These are phyloP conservation scores for Listronotus bonariensis DNA, from an alignment of 1,140 invertebrate species.

Conservation along the genomic window DNA sequence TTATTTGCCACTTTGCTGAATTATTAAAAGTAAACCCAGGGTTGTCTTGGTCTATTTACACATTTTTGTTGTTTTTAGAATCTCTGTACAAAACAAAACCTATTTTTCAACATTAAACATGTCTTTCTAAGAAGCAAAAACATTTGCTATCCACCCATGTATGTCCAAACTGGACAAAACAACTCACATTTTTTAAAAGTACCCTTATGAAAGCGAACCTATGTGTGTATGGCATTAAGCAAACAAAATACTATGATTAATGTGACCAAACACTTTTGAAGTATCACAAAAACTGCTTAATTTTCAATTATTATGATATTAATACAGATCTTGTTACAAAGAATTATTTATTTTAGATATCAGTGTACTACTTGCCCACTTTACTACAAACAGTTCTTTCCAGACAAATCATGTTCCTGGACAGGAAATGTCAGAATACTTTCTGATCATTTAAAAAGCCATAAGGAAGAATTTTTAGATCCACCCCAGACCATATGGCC, in stretches of 20 bases:
- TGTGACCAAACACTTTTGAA: not conserved
- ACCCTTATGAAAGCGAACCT: too few relatives aligned
- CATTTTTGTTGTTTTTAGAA: too few relatives aligned
- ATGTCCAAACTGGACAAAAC: too few relatives aligned
- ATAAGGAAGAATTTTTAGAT: constrained; percentile 25
- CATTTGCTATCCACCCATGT: too few relatives aligned
- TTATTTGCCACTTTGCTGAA: too few relatives aligned
- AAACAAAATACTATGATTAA: not conserved
- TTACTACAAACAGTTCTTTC: constrained; percentile 14
- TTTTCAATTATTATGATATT: not conserved
- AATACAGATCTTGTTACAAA: not conserved
- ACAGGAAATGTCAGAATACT: constrained; percentile 20
- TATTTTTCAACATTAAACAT: too few relatives aligned
- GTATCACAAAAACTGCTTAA: not conserved
- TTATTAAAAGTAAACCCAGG: too few relatives aligned
- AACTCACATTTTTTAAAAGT: too few relatives aligned
- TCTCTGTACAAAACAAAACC: too few relatives aligned
- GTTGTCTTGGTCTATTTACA: too few relatives aligned
- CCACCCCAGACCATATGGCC: constrained; percentile 25
- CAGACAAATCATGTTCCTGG: constrained; percentile 26
- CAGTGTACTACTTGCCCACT: constrained; percentile 19
- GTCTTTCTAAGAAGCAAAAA: too few relatives aligned
- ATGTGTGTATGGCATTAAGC: too few relatives aligned
- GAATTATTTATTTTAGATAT: constrained; percentile 6
- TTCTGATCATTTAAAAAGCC: constrained; percentile 19